Percentiles rank a stretch among this genome's conserved stretches.
Evolutionary conservation across 2,113 vertebrate species (phyloP).

Genomic region (Cariama cristata): DNA sequence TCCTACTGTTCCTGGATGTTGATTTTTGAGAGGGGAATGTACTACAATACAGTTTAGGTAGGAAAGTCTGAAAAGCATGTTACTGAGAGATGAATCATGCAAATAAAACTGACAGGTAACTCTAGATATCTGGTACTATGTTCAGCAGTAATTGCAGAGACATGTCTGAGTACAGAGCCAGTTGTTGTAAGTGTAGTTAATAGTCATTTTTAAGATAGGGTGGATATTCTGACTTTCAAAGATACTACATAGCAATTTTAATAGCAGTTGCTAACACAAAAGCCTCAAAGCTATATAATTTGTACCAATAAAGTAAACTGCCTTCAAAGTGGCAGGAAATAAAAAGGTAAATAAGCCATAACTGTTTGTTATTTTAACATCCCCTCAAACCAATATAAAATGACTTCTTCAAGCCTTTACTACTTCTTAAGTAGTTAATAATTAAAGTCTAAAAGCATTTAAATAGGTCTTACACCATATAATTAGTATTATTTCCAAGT

Average conservation of each 20-base stretch:
- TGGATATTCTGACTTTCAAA: neutral
- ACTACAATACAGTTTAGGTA: neutral
- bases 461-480: neutral
- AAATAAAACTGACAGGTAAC: slow-evolving; percentile 9
- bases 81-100: neutral
- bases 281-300: neutral
- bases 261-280: neutral
- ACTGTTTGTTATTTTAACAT: neutral
- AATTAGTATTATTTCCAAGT: neutral
- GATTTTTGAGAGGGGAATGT: neutral
- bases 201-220: neutral
- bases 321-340: neutral
- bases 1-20: neutral
- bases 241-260: neutral
- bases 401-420: neutral
- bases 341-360: neutral
- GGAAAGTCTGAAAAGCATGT: neutral
- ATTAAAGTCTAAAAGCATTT: neutral
- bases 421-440: neutral
- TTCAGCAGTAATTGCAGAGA: neutral
- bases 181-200: neutral
- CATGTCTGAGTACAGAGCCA: neutral
- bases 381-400: neutral
- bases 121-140: neutral
- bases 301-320: neutral